Base-by-base conservation (phyloP, 2,888 invertebrate species). In the Yponomeuta plumbellus region DNA sequence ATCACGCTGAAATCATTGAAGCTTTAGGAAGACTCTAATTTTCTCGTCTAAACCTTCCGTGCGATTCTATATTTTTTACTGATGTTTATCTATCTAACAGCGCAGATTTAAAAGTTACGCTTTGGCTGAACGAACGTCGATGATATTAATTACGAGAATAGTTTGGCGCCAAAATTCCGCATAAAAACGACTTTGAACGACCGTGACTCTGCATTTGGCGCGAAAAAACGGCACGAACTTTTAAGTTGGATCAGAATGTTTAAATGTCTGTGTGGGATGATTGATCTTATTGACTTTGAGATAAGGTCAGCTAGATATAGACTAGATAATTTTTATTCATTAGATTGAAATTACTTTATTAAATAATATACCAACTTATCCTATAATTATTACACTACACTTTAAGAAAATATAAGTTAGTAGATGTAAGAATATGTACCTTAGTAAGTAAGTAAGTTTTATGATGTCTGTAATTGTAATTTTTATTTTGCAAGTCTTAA, bases 161-260 rank as follows among this genome's bases (percentile, higher is more conserved):
- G 76, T 80, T 84, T 81, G 90, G 90, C 90, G 90, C 90, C 87
- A 84, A 90, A 88, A 89, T 88, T 86, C 83, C 84, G 78, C 76
- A 76, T 80, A 90, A 89, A 89, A 89, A 90, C 80, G 70, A 75
- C 73, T 72, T 74, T 83, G 88, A 87, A 84, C 90, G 90, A 79
- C 89, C 90, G 76, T 90, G 90, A 90, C 89, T 86, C 75, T 69
- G 64, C 44, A 52, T 52, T 52, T 52, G 44, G 44, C 44, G 44
- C 58, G 75, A 79, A 83, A 82, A 83, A 86, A 84, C 78, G 10
- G 61, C 64, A 23, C 5, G 44, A 58, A 23, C 61, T 61, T 64
- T 64, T 68, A 66, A 61, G 39, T 67, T 56, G 39, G 13, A 52
- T 44, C 26, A 65, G 13, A 57, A 17, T 58, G 44, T 61, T 40